Base-by-base conservation (phyloP, 2,888 invertebrate genomes). In the Stenichneumon culpator region DNA sequence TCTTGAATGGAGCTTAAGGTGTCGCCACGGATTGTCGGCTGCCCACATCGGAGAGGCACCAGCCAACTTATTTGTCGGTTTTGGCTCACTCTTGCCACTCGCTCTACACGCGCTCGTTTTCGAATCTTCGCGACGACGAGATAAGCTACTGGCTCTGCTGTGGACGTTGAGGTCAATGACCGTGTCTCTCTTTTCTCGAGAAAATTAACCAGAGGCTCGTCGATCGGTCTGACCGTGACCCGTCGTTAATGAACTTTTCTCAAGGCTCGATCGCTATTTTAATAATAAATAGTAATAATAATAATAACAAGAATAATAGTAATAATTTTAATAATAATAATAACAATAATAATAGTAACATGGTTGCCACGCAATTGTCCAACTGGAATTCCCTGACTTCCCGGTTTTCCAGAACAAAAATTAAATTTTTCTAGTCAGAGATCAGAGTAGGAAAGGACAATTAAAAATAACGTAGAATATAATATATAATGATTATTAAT, bases 61-160 rank as follows among this genome's bases (percentile, higher is more conserved):
- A 5, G 57, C 57, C 25, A 57, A 25, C 57, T 14, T 25, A 57
- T 57, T 57, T 14, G 25, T 57, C 57, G 25, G 22, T 25, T 57
- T 57, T 57, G 22, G 57, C 25, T 25, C 57, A 25, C 57, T 22
- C 25, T 25, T 22, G 22, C 57, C 7, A 22, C 25, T 11, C 57
- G 57, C 57, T 11, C 57, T 11, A 25, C 9, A 25, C 57, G 25
- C 57, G 3, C 25, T 6, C 82, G 85, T 86, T 88, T 89, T 84
- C 86, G 86, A 86, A 89, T 87, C 86, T 88, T 69, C 86, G 82
- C 88, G 83, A 81, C 86, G 84, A 89, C 88, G 79, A 77, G 82
- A 79, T 77, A 75, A 79, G 85, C 69, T 68, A 11, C 39, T 39
- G 54, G 22, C 54, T 25, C 54, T 25, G 57, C 25, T 83, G 75